Conservation (phyloP, 2,797 vertebrate species). For the Phataginus tetradactyla region DNA sequence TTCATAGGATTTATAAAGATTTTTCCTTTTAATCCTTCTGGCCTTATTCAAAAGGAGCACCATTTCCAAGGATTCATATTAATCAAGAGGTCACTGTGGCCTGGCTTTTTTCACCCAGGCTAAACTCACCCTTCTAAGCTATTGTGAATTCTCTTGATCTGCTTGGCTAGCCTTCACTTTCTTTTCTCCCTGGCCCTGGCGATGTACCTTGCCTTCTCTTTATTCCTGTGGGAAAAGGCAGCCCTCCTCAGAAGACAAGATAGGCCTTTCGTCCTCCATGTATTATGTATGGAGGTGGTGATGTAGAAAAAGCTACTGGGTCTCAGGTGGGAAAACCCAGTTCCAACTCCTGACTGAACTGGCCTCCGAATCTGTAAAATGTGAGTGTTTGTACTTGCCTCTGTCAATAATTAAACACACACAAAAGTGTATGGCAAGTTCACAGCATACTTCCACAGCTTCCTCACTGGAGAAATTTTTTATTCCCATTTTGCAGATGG, state of each 20-base stretch:
- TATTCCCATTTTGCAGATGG: neutral
- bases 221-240: neutral
- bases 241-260: neutral
- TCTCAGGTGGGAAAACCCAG: neutral
- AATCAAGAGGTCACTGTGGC: slow-evolving; percentile 39
- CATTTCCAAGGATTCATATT: slow-evolving; percentile 60
- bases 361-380: neutral
- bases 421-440: neutral
- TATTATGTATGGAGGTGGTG: neutral
- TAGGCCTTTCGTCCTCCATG: neutral
- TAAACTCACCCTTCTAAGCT: slow-evolving; percentile 48
- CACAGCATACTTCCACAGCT: neutral
- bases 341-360: neutral
- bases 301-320: neutral
- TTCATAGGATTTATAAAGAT: slow-evolving; percentile 71
- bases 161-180: neutral
- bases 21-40: slow-evolving; percentile 72
- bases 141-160: slow-evolving; percentile 50
- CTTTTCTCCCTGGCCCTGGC: neutral
- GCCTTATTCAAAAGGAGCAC: slow-evolving; percentile 65
- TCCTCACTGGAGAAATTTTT: neutral
- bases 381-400: neutral
- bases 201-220: neutral
- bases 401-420: neutral
- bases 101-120: neutral